phyloP scores from a whole-genome alignment of 2,113 vertebrate species.

The Menura novaehollandiae region DNA sequence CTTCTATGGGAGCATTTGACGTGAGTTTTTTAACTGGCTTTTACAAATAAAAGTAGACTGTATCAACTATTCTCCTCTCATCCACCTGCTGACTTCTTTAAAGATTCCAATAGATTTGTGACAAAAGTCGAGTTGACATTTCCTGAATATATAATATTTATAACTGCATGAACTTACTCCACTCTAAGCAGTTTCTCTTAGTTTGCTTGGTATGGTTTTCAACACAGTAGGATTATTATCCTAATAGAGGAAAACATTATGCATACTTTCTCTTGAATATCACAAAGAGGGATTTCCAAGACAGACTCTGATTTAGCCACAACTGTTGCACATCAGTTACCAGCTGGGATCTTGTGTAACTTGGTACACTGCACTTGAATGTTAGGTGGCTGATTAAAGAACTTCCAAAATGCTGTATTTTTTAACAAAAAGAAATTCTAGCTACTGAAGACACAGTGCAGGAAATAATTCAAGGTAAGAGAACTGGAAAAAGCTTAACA shows the following conservation, averaged over 20 bases:
- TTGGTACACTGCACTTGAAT: neutral
- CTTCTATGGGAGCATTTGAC: neutral
- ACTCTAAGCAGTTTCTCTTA: neutral
- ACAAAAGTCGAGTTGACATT: neutral
- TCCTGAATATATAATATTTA: neutral
- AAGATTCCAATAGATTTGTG: neutral
- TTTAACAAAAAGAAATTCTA: neutral
- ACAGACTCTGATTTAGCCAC: neutral
- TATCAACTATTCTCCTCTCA: neutral
- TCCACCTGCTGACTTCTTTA: neutral
- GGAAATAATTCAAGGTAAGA: neutral
- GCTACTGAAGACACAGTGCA: neutral
- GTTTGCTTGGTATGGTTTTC: neutral
- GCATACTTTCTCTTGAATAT: neutral
- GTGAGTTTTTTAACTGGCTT: neutral
- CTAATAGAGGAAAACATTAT: neutral
- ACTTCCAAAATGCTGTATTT: neutral
- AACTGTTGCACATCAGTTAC: neutral
- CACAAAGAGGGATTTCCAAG: neutral
- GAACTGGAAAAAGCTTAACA: conserved; percentile 31
- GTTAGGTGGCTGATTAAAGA: neutral
- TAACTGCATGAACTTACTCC: neutral
- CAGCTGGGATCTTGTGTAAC: neutral
- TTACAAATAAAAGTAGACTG: neutral
- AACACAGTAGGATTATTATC: neutral